These are phyloP conservation scores for Rhombomys opimus DNA, from an alignment of 2,113 vertebrate species.

Conservation along the genomic window DNA sequence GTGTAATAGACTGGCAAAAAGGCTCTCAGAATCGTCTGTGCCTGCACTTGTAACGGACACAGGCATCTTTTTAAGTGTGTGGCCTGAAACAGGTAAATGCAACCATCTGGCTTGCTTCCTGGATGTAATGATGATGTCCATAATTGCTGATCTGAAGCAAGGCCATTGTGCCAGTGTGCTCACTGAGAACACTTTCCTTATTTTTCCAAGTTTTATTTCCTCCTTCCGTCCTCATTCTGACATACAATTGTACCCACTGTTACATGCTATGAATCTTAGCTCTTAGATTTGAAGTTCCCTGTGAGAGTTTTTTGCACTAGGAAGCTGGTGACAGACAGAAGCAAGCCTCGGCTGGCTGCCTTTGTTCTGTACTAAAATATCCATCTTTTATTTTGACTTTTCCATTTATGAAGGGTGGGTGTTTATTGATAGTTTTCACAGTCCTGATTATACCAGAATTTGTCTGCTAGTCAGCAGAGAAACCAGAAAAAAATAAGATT, in stretches of 20 bases:
- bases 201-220: not conserved
- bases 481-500: not conserved
- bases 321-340: not conserved
- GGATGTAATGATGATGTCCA: not conserved
- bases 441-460: not conserved
- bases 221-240: not conserved
- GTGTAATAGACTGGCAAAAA: not conserved
- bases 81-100: not conserved
- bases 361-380: not conserved
- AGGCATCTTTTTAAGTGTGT: not conserved
- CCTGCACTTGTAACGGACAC: not conserved
- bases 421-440: conserved; percentile 24
- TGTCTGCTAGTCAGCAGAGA: not conserved
- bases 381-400: conserved; percentile 36
- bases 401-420: not conserved
- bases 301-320: not conserved
- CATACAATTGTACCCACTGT: not conserved
- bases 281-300: not conserved
- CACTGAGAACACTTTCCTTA: not conserved
- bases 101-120: not conserved
- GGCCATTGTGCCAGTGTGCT: not conserved
- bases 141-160: not conserved
- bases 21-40: not conserved
- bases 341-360: not conserved
- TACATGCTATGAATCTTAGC: not conserved